Evolutionary conservation across 2,888 invertebrate species (phyloP).

Genomic region (Lapara coniferarum): DNA sequence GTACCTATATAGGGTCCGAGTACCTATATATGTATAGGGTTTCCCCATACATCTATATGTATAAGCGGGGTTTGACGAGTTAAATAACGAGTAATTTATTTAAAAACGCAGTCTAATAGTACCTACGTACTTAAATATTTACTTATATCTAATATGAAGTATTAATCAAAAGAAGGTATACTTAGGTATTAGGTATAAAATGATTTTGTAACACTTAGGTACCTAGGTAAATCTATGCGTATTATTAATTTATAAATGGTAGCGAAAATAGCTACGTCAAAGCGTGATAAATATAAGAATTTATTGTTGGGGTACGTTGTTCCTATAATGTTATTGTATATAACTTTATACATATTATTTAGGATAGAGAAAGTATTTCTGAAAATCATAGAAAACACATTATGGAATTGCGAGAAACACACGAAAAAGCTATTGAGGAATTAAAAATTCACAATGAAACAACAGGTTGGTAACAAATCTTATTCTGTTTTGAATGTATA

Average conservation of each 20-base stretch:
- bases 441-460: slow-evolving; percentile 56
- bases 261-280: slow-evolving; percentile 4
- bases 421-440: slow-evolving; percentile 64
- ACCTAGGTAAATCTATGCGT: background rate
- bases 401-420: slow-evolving; percentile 53
- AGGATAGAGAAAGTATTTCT: slow-evolving; percentile 67
- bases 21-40: too few relatives aligned
- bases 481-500: background rate
- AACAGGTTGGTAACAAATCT: slow-evolving; percentile 57
- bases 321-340: background rate
- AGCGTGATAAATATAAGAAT: slow-evolving; percentile 2
- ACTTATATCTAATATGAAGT: too few relatives aligned
- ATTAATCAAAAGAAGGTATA: too few relatives aligned
- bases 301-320: background rate
- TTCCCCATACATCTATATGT: too few relatives aligned
- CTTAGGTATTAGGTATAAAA: too few relatives aligned
- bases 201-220: too few relatives aligned
- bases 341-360: slow-evolving; percentile 24
- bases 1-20: too few relatives aligned
- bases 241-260: slow-evolving; percentile 9
- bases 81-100: too few relatives aligned
- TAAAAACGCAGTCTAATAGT: too few relatives aligned
- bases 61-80: too few relatives aligned
- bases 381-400: slow-evolving; percentile 57
- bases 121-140: too few relatives aligned